Base-by-base conservation (phyloP, 1,140 invertebrate species). In the Trinorchestia longiramus region DNA sequence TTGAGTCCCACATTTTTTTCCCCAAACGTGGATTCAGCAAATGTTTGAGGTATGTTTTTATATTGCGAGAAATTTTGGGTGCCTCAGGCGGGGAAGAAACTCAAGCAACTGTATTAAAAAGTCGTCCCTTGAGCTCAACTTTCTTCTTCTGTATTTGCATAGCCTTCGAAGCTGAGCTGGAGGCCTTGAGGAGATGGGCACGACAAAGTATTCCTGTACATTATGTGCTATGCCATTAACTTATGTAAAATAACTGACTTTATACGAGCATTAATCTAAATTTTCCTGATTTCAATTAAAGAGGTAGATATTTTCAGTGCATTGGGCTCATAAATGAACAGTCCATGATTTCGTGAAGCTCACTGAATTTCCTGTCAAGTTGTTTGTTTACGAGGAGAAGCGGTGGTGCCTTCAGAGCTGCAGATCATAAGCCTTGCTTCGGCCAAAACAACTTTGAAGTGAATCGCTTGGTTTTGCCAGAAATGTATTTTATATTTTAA, bases 31-130 rank as follows among this genome's bases (percentile, higher is more conserved):
- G 62, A 23, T 28, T 77, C 62, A 77, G 62, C 28, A 77, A 77
- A 77, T 77, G 62, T 77, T 77, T 77, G 62, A 77, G 62, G 62
- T 77, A 77, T 77, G 62, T 77, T 77, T 77, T 77, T 77, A 77
- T 77, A 77, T 77, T 77, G 62, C 62, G 62, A 77, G 62, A 77
- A 77, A 77, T 77, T 77, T 77, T 77, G 62, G 28, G 62, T 36
- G 62, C 62, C 62, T 77, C 62, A 36, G 62, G 62, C 62, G 15
- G 62, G 1, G 62, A 77, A 77, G 62, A 77, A 77, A 77, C 62
- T 77, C 62, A 77, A 77, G 62, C 62, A 77, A 77, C 62, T 77
- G 28, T 36, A 77, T 77, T 77, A 77, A 28, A 77, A 77, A 28
- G 62, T 28, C 15, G 62, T 77, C 28, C 62, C 62, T 77, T 77